Evolutionary conservation across 1,140 invertebrate species (phyloP).

Genomic region (Catajapyx aquilonaris): DNA sequence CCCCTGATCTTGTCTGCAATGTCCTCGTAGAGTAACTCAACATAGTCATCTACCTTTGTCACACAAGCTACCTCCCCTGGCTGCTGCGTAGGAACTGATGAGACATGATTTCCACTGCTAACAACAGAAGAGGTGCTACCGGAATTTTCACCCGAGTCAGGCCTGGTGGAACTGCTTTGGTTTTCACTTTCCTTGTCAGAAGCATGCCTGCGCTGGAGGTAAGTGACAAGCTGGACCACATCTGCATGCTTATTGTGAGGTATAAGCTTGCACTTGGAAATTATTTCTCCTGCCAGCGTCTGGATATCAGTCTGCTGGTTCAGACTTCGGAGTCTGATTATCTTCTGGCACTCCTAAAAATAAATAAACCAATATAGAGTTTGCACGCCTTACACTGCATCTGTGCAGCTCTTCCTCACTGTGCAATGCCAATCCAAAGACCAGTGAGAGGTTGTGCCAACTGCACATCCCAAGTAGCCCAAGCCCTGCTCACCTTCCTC

Average conservation of each 20-base stretch:
- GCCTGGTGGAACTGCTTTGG: too few relatives aligned
- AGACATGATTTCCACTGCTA: background rate
- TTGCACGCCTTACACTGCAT: too few relatives aligned
- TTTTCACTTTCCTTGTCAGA: too few relatives aligned
- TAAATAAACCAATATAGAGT: slow-evolving; percentile 5
- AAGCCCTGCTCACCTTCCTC: slow-evolving; percentile 40
- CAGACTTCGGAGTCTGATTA: slow-evolving; percentile 65
- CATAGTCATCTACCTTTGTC: slow-evolving; percentile 76
- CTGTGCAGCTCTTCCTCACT: too few relatives aligned
- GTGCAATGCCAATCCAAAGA: too few relatives aligned
- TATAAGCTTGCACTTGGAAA: slow-evolving; percentile 74
- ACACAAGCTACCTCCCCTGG: slow-evolving; percentile 28
- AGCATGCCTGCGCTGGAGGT: slow-evolving; percentile 67
- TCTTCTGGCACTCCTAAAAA: slow-evolving; percentile 50
- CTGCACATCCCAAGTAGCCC: slow-evolving; percentile 24
- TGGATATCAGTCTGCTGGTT: slow-evolving; percentile 58
- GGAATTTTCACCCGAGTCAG: too few relatives aligned
- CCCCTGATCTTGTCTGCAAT: slow-evolving; percentile 80
- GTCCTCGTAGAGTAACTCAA: slow-evolving; percentile 92
- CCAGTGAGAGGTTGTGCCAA: too few relatives aligned
- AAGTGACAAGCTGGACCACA: slow-evolving; percentile 79
- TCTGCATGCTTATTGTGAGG: slow-evolving; percentile 61
- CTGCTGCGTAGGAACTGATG: slow-evolving; percentile 3
- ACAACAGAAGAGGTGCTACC: too few relatives aligned
- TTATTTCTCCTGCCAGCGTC: slow-evolving; percentile 60